Evolutionary conservation across 2,888 invertebrate genomes (phyloP).

Genomic region (Atethmia centrago): DNA sequence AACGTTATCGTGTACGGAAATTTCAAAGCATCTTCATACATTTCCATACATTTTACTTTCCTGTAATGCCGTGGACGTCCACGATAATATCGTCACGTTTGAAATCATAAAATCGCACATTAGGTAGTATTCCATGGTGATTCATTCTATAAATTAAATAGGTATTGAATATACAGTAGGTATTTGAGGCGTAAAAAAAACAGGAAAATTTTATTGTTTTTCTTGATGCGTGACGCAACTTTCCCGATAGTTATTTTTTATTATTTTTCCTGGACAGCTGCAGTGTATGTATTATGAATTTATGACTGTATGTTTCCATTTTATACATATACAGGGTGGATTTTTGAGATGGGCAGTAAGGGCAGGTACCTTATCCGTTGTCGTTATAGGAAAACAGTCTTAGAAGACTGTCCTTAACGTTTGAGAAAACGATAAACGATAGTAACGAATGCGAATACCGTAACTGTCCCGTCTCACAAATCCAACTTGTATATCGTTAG

Average conservation of each 20-base stretch:
- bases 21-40: not conserved
- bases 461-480: no score
- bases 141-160: not conserved
- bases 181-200: slow-evolving; percentile 5
- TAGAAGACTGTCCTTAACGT: no score
- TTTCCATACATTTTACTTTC: not conserved
- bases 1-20: not conserved
- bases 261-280: slow-evolving; percentile 13
- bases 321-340: not conserved
- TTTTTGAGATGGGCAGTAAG: no score
- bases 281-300: not conserved
- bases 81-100: not conserved
- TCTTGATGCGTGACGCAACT: slow-evolving; percentile 16
- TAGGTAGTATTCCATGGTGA: not conserved
- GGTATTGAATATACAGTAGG: not conserved
- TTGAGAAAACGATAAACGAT: no score
- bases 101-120: not conserved
- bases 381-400: no score
- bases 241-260: not conserved
- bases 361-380: no score
- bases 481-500: no score
- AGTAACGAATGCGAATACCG: no score
- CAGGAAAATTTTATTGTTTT: slow-evolving; percentile 12
- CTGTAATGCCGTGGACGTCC: not conserved
- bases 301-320: not conserved